phyloP scores from a whole-genome alignment of 2,888 invertebrate genomes.

The Rosalia funebris region DNA sequence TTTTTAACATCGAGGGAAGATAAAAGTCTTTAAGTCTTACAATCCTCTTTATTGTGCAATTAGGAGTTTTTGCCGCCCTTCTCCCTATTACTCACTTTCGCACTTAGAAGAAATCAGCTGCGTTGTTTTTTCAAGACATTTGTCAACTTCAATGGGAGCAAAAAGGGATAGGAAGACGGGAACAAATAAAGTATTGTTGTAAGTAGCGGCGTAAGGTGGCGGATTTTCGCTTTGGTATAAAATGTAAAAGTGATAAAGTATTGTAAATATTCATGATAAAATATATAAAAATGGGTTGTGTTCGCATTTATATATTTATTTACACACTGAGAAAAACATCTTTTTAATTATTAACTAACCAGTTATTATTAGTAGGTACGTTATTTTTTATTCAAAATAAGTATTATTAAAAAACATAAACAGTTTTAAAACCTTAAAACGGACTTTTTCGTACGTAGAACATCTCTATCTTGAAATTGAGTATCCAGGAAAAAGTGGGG shows the following conservation, averaged over 20 bases:
- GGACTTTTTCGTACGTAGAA: too few relatives aligned
- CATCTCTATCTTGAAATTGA: too few relatives aligned
- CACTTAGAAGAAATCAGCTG: slow-evolving; percentile 7
- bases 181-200: not conserved
- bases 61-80: slow-evolving; percentile 19
- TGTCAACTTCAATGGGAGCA: not conserved
- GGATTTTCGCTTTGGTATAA: not conserved
- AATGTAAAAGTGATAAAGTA: not conserved
- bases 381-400: too few relatives aligned
- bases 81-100: slow-evolving; percentile 13
- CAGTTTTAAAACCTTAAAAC: too few relatives aligned
- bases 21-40: slow-evolving; percentile 19
- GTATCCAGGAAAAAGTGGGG: too few relatives aligned
- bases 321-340: too few relatives aligned
- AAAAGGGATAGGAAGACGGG: not conserved
- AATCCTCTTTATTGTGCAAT: slow-evolving; percentile 22
- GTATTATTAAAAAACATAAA: too few relatives aligned
- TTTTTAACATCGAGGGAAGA: slow-evolving; percentile 11
- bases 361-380: too few relatives aligned
- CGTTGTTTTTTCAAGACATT: not conserved
- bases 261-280: too few relatives aligned
- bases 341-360: too few relatives aligned
- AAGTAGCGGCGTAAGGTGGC: not conserved
- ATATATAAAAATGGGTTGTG: too few relatives aligned
- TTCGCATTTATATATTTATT: too few relatives aligned